Evolutionary conservation across 2,797 vertebrate species (phyloP).

Genomic region (Amblyraja radiata): DNA sequence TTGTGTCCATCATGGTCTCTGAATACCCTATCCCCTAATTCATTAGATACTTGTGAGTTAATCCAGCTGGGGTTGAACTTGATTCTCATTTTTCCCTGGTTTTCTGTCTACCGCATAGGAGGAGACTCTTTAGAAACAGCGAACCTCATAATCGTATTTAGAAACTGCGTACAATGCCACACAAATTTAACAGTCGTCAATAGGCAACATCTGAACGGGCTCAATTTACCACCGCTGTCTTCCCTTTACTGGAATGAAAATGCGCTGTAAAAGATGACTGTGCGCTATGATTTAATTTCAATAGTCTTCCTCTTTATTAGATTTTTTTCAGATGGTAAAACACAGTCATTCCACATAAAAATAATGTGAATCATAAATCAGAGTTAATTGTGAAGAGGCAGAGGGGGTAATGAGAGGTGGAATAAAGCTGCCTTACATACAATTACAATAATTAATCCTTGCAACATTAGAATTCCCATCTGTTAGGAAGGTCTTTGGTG

Average conservation of each 20-base stretch:
- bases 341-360: slow-evolving; percentile 38
- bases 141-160: too few relatives aligned
- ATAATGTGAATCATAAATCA: slow-evolving; percentile 38
- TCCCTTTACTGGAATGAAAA: neutral
- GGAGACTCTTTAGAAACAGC: too few relatives aligned
- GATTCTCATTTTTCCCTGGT: neutral
- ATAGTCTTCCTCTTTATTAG: slow-evolving; percentile 37
- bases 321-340: slow-evolving; percentile 38
- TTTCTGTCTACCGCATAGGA: neutral
- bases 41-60: too few relatives aligned
- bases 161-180: neutral
- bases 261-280: neutral
- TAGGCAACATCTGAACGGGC: neutral
- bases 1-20: too few relatives aligned
- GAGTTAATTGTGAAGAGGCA: slow-evolving; percentile 38
- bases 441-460: slow-evolving; percentile 38
- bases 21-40: neutral
- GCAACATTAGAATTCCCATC: slow-evolving; percentile 32
- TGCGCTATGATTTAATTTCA: slow-evolving; percentile 34
- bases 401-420: slow-evolving; percentile 38
- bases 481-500: slow-evolving; percentile 31
- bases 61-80: neutral
- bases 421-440: slow-evolving; percentile 37
- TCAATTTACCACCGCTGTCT: neutral
- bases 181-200: slow-evolving; percentile 5